Evolutionary conservation across 2,888 invertebrate species (phyloP).

Genomic region (Neoascia interrupta): DNA sequence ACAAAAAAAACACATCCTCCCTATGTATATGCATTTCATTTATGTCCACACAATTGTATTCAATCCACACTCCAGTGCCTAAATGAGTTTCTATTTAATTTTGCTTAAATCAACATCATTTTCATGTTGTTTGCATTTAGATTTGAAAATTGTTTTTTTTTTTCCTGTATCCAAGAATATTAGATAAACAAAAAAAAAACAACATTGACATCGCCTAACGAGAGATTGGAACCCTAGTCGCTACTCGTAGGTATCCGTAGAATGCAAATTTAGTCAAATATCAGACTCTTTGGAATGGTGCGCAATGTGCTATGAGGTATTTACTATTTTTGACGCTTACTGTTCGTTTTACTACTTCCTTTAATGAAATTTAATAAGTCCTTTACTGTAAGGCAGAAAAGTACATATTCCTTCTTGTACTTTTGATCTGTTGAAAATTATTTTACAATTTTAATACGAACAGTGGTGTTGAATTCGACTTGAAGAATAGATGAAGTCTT

Average conservation of each 20-base stretch:
- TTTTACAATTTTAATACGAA: too few species aligned
- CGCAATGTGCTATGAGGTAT: conserved; percentile 39
- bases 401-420: too few species aligned
- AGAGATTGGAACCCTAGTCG: conserved; percentile 19
- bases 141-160: conserved; percentile 59
- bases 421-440: too few species aligned
- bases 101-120: conserved; percentile 69
- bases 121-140: conserved; percentile 68
- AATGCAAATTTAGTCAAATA: conserved; percentile 63
- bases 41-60: not conserved
- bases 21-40: not conserved
- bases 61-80: conserved; percentile 22
- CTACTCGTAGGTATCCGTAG: conserved; percentile 19
- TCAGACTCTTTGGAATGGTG: conserved; percentile 33
- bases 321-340: too few species aligned
- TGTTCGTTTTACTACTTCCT: conserved; percentile 23
- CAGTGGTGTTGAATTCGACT: too few species aligned
- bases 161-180: conserved; percentile 39
- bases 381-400: too few species aligned
- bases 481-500: too few species aligned
- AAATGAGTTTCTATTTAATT: conserved; percentile 67
- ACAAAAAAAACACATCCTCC: not conserved
- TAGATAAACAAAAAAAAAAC: conserved; percentile 58
- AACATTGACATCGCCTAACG: conserved; percentile 23
- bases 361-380: too few species aligned